Base-by-base conservation (phyloP, 2,888 invertebrate species). In the Pyrrhia umbra region DNA sequence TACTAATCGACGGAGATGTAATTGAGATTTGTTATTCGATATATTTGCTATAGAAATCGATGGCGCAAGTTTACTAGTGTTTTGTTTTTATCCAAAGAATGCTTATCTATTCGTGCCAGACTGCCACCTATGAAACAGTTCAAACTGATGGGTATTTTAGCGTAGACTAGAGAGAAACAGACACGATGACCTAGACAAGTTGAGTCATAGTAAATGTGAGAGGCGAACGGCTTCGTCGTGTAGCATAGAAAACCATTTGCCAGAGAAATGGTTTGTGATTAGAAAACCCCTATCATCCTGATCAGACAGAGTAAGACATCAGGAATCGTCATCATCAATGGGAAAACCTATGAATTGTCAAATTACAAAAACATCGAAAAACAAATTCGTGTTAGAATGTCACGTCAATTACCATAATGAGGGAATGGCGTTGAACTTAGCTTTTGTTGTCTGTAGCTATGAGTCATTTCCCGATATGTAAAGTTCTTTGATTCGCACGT, bases 341-440 rank as follows among this genome's bases (percentile, higher is more conserved):
- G 5, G 20, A 39, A 47, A 50, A 23, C 34, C 6, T 27, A 27
- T 45, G 20, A 52, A 66, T 54, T 66, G 49, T 50, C 21, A 20
- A 23, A 42, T 34, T 34, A 13, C 34, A 34, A 34, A 66, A 10
- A 15, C 15, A 43, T 13, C 20, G 42, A n/a, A 56, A 66, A 40
- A 55, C 30, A 59, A 67, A 59, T 47, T 34, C 58, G 46, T 65
- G 49, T 58, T 40, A 52, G 63, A 73, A 64, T 60, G 50, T 66
- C 60, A 65, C 59, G 57, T 42, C 61, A 62, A 74, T 73, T 79
- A 64, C 65, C 61, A 67, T 74, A 77, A 62, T 54, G 60, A 66
- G 66, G 62, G 62, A 59, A 65, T 56, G 80, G 40, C 80, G 67
- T 63, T 80, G 78, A 79, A 72, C 79, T 80, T 65, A 40, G 56